A percentile compares a stretch with the other conserved stretches of the same genome.
Conservation (phyloP, 2,113 vertebrate genomes). For the Lonchura striata region DNA sequence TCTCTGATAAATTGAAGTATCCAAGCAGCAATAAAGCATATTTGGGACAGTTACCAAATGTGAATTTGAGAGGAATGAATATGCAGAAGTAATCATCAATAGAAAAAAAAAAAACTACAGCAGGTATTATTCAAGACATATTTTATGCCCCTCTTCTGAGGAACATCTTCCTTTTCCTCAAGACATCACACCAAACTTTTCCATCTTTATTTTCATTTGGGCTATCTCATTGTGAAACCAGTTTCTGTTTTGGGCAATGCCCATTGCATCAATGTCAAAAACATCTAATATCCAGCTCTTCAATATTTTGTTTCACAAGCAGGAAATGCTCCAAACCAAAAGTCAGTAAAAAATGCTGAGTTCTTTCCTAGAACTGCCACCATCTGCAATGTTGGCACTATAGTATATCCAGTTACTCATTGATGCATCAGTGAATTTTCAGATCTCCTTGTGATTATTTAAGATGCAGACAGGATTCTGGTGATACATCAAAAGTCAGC, state of each 20-base stretch:
- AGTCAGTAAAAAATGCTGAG: neutral
- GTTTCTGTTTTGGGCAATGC: neutral
- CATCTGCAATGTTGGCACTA: neutral
- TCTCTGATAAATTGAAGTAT: neutral
- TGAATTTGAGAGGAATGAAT: neutral
- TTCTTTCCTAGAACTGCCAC: neutral
- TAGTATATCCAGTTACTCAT: neutral
- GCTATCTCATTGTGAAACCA: neutral
- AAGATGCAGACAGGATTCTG: conserved; percentile 12
- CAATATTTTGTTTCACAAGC: neutral
- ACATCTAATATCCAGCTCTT: neutral
- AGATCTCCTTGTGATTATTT: neutral
- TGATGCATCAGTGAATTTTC: neutral
- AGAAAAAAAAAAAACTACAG: neutral
- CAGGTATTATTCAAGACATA: neutral
- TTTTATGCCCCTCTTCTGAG: neutral
- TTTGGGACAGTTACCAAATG: neutral
- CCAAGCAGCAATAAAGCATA: neutral
- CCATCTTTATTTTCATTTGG: neutral
- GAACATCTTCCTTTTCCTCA: neutral
- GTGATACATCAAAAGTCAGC: neutral
- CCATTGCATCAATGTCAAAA: neutral
- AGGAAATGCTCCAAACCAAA: neutral
- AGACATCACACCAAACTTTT: neutral
- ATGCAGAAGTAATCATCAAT: neutral